phyloP scores from a whole-genome alignment of 2,113 vertebrate species.

The Colossoma macropomum region DNA sequence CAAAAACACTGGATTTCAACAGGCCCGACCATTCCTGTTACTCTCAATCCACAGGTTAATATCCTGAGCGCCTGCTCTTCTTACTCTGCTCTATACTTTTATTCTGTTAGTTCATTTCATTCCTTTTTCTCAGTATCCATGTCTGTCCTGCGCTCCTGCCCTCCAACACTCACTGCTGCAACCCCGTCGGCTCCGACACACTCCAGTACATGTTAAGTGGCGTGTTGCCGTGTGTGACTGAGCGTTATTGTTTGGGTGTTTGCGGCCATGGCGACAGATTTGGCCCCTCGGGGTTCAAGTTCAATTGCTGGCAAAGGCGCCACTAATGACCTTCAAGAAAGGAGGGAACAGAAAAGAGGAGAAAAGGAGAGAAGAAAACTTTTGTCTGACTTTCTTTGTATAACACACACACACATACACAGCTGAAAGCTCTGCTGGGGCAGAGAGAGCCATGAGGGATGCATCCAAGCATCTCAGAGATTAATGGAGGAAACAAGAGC shows the following conservation, averaged over 20 bases:
- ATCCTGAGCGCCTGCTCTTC: too few relatives aligned
- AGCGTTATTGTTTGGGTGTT: not conserved
- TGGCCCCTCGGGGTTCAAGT: not conserved
- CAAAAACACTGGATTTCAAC: too few relatives aligned
- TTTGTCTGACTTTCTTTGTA: not conserved
- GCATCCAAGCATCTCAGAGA: not conserved
- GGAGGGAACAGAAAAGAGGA: not conserved
- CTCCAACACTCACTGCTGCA: not conserved
- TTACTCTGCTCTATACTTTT: not conserved
- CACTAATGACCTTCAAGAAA: not conserved
- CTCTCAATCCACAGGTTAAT: too few relatives aligned
- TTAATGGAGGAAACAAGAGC: constrained; percentile 15
- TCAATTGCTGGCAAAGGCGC: not conserved
- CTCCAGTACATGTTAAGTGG: not conserved
- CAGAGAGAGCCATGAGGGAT: not conserved
- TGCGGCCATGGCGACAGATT: not conserved
- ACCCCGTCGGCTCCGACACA: not conserved
- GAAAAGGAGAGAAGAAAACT: not conserved
- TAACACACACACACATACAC: not conserved
- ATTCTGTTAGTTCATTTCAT: not conserved
- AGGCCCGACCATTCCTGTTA: too few relatives aligned
- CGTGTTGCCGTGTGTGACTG: not conserved
- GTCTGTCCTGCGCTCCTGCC: not conserved
- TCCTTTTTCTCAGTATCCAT: too few relatives aligned
- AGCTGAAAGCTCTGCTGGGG: not conserved